A percentile compares a stretch with the other conserved stretches of the same genome.
Conservation (phyloP, 2,888 invertebrate genomes). For the Corythucha ciliata region DNA sequence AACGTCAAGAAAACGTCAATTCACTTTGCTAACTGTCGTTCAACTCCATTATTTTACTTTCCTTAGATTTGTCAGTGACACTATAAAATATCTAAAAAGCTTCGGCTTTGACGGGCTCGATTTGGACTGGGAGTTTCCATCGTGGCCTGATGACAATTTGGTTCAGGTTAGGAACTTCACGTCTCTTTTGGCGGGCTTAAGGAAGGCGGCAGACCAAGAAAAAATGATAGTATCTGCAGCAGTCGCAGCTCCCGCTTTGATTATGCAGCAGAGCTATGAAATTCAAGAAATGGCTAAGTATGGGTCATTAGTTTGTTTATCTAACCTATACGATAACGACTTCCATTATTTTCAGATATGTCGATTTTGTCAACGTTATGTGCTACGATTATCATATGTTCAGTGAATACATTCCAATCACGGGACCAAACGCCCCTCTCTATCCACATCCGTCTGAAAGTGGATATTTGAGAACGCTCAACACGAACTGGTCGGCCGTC, state of each 20-base stretch:
- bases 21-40: conserved; percentile 1
- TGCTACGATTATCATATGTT: conserved; percentile 82
- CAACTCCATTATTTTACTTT: background rate
- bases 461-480: conserved; percentile 57
- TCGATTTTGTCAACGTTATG: conserved; percentile 82
- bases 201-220: conserved; percentile 52
- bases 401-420: conserved; percentile 64
- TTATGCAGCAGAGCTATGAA: conserved; percentile 68
- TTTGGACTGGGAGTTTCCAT: conserved; percentile 83
- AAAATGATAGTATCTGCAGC: conserved; percentile 55
- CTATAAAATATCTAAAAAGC: conserved; percentile 45
- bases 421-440: conserved; percentile 73
- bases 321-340: background rate
- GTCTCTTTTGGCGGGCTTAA: conserved; percentile 62
- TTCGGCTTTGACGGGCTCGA: conserved; percentile 61
- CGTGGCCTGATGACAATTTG: conserved; percentile 43
- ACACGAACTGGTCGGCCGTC: conserved; percentile 69
- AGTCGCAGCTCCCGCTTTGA: conserved; percentile 65
- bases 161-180: conserved; percentile 63
- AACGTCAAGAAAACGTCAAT: conserved; percentile 18
- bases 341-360: conserved; percentile 3
- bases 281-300: conserved; percentile 65
- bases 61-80: conserved; percentile 45
- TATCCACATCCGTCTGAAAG: conserved; percentile 50
- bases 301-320: conserved; percentile 26